Percentiles rank a stretch among this genome's conserved stretches.
These are phyloP conservation scores for Cristatella mucedo DNA, from an alignment of 2,888 invertebrate genomes.

Conservation along the genomic window DNA sequence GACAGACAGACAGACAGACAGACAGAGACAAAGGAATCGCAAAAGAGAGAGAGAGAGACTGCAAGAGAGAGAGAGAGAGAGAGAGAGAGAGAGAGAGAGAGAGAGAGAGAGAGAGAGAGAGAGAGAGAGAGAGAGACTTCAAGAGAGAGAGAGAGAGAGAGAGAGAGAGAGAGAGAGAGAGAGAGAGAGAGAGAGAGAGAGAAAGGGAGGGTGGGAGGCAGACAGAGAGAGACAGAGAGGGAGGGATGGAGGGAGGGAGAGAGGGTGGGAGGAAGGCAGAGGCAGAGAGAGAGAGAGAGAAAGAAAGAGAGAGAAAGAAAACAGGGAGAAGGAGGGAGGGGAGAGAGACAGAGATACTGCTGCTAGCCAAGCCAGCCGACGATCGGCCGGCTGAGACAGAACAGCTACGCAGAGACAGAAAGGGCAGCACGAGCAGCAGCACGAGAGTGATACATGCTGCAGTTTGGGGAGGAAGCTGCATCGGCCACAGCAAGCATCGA, in stretches of 20 bases:
- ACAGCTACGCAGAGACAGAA: background rate
- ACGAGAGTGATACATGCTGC: no score
- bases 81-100: conserved; percentile 12
- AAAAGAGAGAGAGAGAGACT: no score
- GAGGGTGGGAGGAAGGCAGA: no score
- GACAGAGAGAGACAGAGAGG: no score
- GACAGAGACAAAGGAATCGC: no score
- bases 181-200: conserved; percentile 8
- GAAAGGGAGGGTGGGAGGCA: no score
- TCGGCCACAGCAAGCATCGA: background rate
- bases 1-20: no score
- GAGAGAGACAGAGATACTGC: background rate
- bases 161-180: conserved; percentile 7
- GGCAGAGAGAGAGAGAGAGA: background rate
- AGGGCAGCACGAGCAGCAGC: background rate
- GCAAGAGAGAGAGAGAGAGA: no score
- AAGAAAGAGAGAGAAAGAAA: conserved; percentile 3
- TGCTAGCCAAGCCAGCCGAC: background rate
- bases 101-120: background rate
- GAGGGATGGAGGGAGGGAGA: no score
- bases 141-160: no score
- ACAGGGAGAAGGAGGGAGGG: conserved; percentile 1
- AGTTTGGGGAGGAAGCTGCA: background rate
- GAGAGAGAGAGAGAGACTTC: conserved; percentile 9
- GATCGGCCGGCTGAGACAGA: conserved; percentile 1